Evolutionary conservation across 2,888 invertebrate species (phyloP), one percentile per base, ranked within the genome.

Genomic region (Aplocera efformata): DNA sequence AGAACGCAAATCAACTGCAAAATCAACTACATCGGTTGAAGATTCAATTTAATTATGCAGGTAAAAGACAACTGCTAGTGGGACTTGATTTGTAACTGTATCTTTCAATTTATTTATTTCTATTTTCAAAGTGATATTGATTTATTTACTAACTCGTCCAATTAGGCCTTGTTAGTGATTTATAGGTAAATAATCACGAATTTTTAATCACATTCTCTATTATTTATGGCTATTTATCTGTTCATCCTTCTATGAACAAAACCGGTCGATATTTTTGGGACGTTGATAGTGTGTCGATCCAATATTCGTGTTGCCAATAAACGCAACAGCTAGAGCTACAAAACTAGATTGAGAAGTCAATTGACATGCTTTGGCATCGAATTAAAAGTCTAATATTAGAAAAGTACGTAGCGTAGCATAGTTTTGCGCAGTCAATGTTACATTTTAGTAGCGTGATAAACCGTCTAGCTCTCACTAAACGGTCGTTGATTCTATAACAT

Each of bases 281-380:
- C 41, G 34, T 46, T 48, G 48, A 34, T 43, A 39, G 46, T 33
- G 29, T 42, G 28, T 38, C 10, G 10, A 38, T 29, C 24, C 10
- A 44, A n/a, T n/a, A n/a, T 35, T 39, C 28, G 42, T 32, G 36
- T 31, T 48, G 48, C 44, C 48, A 53, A 54, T 48, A 53, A 54
- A 50, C 42, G 32, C 40, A 36, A 25, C 41, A 36, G 42, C 46
- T 27, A 38, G 36, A 52, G 48, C 44, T 32, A n/a, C n/a, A 35
- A 35, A 32, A 40, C 39, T 36, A 33, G 40, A 32, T 42, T 39
- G 42, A 59, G 51, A 42, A 51, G 42, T 53, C 47, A 58, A 68
- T 68, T 56, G 61, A 65, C 56, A 58, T 57, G 55, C 50, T 73
- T 79, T 78, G 78, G 76, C 76, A 75, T 57, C 53, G 53, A 56